Base-by-base conservation (phyloP, 2,113 vertebrate genomes). In the Rhinolophus sinicus region DNA sequence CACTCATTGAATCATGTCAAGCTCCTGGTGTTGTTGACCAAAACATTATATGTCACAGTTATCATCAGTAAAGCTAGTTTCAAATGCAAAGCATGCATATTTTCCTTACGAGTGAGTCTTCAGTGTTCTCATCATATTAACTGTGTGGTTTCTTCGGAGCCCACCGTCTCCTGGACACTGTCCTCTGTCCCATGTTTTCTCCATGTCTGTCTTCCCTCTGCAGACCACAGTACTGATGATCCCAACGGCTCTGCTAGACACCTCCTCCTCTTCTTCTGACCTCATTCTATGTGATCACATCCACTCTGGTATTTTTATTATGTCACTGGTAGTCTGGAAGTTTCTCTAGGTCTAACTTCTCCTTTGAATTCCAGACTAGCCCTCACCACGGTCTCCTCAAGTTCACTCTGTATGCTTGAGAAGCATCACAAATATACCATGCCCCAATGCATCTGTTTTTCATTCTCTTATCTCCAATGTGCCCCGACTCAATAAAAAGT, bases 401-500 rank as follows among this genome's bases (percentile, higher is more conserved):
- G 8, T 14, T n/a, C 28, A 6, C 3, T 21, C 0, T 28, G 0
- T 10, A 0, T 8, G 38, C 72, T 14, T 33, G 24, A 28, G 3
- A 11, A 78, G 5, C 26, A 4, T 52, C 35, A 3, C 28, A 15
- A 12, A 65, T 2, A 7, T 19, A 38, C 10, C 19, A 7, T 6
- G 11, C 2, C 11, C 30, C 0, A 2, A 10, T 5, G 7, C 22
- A 28, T 9, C 8, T 50, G 5, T 28, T 28, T 24, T 35, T 38
- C 30, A 2, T 2, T 77, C 50, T 70, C 24, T 67, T 6, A 2
- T 3, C 10, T 28, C 9, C 0, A 4, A 0, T 52, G 1, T 47
- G 3, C 21, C 47, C 14, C 22, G 44, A 47, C 26, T 50, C 52
- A 24, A 24, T 11, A 33, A 78, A 82, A 83, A 16, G 6, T 16